Evolutionary conservation across 37 sponge, comb jelly and placozoan genomes (phyloP), one percentile per base, ranked within the genome.

Genomic region (Dysidea cf. avara): DNA sequence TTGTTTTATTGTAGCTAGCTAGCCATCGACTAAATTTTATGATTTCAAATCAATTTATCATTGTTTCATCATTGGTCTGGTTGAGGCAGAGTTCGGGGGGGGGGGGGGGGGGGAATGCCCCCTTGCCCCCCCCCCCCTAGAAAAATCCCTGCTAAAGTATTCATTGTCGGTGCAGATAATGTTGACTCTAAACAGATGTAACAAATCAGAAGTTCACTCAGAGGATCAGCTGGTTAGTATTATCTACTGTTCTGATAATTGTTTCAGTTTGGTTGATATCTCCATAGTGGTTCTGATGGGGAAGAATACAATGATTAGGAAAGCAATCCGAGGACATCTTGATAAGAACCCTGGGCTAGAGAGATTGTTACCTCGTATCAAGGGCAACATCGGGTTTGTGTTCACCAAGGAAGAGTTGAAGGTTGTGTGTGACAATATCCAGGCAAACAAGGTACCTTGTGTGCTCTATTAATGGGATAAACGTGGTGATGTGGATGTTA

Each of bases 131-230:
- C n/a, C n/a, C n/a, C n/a, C n/a, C n/a, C n/a, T n/a, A n/a, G n/a
- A n/a, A n/a, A n/a, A n/a, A n/a, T n/a, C n/a, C n/a, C n/a, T n/a
- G n/a, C n/a, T n/a, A n/a, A 70, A 36, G 81, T 86, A 36, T 88
- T 97, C 79, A 66, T 97, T n/a, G 99, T 97, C 1, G 86, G 83
- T 11, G 99, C 89, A 32, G 99, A 97, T 82, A 97, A 97, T 78
- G 99, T 97, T 14, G 81, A 92, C 26, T 97, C 99, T n/a, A 84
- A 80, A 28, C 99, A 97, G 78, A 97, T 97, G 99, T 95, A 97
- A 76, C 99, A 97, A 83, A 97, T 97, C 47, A 75, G 99, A 9
- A 80, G 77, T 14, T 68, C 90, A 9, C 84, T 97, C 39, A 76
- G 99, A 13, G 99, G 85, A 20, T 68, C 60, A 48, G 99, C 84